These are phyloP conservation scores for Dryadula phaetusa DNA, from an alignment of 2,888 invertebrate genomes.

Conservation along the genomic window DNA sequence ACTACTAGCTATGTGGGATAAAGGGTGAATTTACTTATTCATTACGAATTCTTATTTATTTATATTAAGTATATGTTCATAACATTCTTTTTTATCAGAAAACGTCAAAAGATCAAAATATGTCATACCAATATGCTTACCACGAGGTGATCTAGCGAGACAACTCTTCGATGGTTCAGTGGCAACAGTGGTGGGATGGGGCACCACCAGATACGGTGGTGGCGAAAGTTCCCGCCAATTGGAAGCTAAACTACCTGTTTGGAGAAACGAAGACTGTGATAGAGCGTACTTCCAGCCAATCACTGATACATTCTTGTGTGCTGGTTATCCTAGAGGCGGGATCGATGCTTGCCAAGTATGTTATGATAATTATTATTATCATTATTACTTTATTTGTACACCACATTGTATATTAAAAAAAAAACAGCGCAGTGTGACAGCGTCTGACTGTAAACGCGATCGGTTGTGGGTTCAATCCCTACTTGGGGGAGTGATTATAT, in stretches of 20 bases:
- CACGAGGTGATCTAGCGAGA: constrained; percentile 82
- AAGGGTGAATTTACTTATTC: too few species aligned
- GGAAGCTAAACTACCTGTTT: constrained; percentile 93
- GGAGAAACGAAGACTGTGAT: constrained; percentile 95
- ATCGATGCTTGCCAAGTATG: constrained; percentile 95
- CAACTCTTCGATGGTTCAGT: constrained; percentile 88
- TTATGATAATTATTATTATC: neutral
- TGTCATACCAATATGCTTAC: constrained; percentile 94
- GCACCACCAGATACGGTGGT: constrained; percentile 94
- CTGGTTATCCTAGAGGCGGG: constrained; percentile 94
- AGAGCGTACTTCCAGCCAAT: constrained; percentile 96
- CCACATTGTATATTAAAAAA: too few species aligned
- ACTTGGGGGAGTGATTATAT: too few species aligned
- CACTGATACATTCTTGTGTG: constrained; percentile 94
- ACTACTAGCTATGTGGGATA: too few species aligned
- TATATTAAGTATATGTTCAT: too few species aligned
- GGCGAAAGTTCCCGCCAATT: constrained; percentile 94
- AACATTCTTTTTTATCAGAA: constrained; percentile 64
- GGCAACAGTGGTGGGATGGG: constrained; percentile 97
- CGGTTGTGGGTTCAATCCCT: too few species aligned
- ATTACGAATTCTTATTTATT: too few species aligned
- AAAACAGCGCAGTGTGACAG: too few species aligned
- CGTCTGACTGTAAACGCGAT: too few species aligned
- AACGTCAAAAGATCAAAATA: constrained; percentile 92
- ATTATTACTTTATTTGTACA: too few species aligned